A percentile compares a stretch with the other conserved stretches of the same genome.
These are phyloP conservation scores for Parasteatoda tepidariorum DNA, from an alignment of 1,140 invertebrate species.

Conservation along the genomic window DNA sequence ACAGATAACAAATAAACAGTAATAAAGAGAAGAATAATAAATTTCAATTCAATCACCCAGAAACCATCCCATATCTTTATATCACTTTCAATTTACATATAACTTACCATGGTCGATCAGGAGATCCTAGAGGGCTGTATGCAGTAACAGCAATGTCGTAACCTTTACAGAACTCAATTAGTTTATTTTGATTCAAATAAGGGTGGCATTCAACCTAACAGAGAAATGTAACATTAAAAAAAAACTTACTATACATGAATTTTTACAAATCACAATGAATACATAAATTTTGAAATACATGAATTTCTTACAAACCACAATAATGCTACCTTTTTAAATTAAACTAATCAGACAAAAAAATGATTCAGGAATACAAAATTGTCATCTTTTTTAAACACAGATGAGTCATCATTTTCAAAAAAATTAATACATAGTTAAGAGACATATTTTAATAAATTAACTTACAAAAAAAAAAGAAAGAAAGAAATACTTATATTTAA, in stretches of 20 bases:
- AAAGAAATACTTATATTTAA: too few relatives aligned
- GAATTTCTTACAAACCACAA: too few relatives aligned
- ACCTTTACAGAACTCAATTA: constrained; percentile 69
- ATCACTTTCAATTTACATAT: too few relatives aligned
- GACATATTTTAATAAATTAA: too few relatives aligned
- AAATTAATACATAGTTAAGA: neutral
- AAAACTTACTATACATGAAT: neutral
- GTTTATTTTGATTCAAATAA: constrained; percentile 70
- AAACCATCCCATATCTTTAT: neutral
- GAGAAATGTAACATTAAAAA: neutral
- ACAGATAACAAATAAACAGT: too few relatives aligned
- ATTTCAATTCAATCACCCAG: too few relatives aligned
- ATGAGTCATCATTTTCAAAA: neutral
- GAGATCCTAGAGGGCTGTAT: constrained; percentile 71
- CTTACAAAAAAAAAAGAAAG: too few relatives aligned
- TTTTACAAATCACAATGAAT: too few relatives aligned
- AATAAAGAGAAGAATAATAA: neutral
- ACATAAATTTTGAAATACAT: too few relatives aligned
- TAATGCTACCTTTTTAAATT: too few relatives aligned
- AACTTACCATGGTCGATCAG: constrained; percentile 64
- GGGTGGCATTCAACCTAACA: constrained; percentile 71
- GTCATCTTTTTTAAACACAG: too few relatives aligned
- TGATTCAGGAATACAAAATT: neutral
- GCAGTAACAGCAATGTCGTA: constrained; percentile 70
- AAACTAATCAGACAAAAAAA: neutral